Evolutionary conservation across 1,140 invertebrate genomes (phyloP).

Genomic region (Drosophila truncata): DNA sequence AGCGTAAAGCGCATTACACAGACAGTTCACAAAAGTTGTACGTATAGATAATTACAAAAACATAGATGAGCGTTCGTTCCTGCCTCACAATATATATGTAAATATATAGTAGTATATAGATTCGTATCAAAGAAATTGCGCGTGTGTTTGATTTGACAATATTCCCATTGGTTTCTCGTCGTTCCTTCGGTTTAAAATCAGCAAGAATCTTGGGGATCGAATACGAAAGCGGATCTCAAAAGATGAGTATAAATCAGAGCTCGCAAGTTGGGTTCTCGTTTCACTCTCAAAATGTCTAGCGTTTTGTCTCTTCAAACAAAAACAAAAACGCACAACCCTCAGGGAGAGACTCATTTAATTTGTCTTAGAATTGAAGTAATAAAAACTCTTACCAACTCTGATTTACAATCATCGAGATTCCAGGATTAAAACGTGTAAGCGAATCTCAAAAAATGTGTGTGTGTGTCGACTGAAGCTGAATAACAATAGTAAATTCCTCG

Average conservation of each 20-base stretch:
- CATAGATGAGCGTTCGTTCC: slow-evolving; percentile 61
- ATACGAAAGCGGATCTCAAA: slow-evolving; percentile 9
- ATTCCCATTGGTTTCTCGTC: slow-evolving; percentile 25
- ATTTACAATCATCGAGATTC: background rate
- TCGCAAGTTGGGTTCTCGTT: background rate
- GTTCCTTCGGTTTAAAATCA: background rate
- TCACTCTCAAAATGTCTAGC: background rate
- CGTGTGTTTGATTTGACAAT: slow-evolving; percentile 68
- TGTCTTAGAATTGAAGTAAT: too few species aligned
- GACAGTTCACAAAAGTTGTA: slow-evolving; percentile 42
- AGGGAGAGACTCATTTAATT: background rate
- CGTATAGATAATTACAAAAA: slow-evolving; percentile 61
- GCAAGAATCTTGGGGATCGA: background rate
- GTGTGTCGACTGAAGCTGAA: slow-evolving; percentile 6
- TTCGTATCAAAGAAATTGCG: slow-evolving; percentile 83
- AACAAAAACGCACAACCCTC: too few species aligned
- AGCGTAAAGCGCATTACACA: slow-evolving; percentile 53
- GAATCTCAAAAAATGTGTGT: background rate
- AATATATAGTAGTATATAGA: slow-evolving; percentile 27
- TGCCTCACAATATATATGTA: slow-evolving; percentile 11
- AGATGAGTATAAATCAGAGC: background rate
- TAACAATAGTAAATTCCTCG: slow-evolving; percentile 18
- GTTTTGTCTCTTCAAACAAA: too few species aligned
- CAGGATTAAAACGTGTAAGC: background rate
- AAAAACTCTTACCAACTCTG: background rate